phyloP scores from a whole-genome alignment of 2,113 vertebrate species.

The Hippolais icterina region DNA sequence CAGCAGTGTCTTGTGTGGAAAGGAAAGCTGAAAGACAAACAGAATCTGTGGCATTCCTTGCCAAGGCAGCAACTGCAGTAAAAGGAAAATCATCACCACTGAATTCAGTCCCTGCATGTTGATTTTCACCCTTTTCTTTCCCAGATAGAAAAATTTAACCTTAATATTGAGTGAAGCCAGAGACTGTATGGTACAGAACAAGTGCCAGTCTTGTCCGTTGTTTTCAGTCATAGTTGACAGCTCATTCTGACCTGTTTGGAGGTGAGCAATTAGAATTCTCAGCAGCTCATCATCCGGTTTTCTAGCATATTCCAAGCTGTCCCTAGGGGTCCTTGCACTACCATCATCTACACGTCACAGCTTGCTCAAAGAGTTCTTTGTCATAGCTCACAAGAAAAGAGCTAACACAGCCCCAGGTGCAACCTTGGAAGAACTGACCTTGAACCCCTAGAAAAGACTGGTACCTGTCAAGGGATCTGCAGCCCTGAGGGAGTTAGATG shows the following conservation, averaged over 20 bases:
- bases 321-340: neutral
- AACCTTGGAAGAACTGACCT: neutral
- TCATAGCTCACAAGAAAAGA: neutral
- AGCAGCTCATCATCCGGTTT: neutral
- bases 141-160: neutral
- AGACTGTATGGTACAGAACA: neutral
- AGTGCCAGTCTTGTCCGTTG: neutral
- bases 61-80: neutral
- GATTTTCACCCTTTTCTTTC: neutral
- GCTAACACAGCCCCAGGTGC: neutral
- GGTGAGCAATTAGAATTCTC: neutral
- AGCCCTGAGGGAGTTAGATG: neutral
- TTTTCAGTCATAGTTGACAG: neutral
- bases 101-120: neutral
- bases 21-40: slow-evolving; percentile 81
- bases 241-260: neutral
- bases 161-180: neutral
- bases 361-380: neutral
- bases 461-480: neutral
- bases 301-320: neutral
- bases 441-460: neutral
- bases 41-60: neutral
- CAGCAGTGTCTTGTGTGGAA: slow-evolving; percentile 85
- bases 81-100: neutral
- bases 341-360: neutral